Conservation (phyloP, 2,888 invertebrate species). For the Brachynemurus nebulosus region DNA sequence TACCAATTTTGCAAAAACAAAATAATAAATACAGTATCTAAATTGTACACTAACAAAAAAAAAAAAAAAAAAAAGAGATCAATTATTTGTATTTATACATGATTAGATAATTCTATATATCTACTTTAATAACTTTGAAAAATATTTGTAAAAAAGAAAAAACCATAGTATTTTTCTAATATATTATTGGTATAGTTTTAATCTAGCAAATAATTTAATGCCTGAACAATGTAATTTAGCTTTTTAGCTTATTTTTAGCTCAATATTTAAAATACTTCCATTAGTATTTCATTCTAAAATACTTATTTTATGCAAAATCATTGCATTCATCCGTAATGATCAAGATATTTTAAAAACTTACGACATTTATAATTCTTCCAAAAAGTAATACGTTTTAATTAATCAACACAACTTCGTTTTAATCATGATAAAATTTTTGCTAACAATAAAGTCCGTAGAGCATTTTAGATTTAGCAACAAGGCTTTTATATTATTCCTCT, state of each 20-base stretch:
- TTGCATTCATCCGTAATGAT: not conserved
- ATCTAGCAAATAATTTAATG: conserved; percentile 2
- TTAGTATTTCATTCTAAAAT: conserved; percentile 1
- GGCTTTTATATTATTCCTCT: not conserved
- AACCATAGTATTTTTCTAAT: conserved; percentile 1
- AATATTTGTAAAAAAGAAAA: not conserved
- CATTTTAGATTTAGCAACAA: not conserved
- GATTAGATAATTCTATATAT: not conserved
- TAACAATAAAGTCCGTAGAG: conserved; percentile 1
- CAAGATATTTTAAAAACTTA: not conserved
- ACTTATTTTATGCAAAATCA: not conserved
- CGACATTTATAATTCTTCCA: not conserved
- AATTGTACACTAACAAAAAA: too few species aligned
- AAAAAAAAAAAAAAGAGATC: not conserved
- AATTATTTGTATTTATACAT: conserved; percentile 1
- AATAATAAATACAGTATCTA: too few species aligned
- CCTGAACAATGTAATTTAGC: conserved; percentile 1
- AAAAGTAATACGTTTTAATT: conserved; percentile 1
- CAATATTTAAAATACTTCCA: not conserved
- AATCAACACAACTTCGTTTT: not conserved
- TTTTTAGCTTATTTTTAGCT: conserved; percentile 2
- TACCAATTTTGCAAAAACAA: too few species aligned
- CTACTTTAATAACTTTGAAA: not conserved
- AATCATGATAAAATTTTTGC: not conserved
- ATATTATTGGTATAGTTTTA: conserved; percentile 2